Evolutionary conservation across 2,888 invertebrate genomes (phyloP), one percentile per base, ranked within the genome.

Genomic region (Stenodera caucasica): DNA sequence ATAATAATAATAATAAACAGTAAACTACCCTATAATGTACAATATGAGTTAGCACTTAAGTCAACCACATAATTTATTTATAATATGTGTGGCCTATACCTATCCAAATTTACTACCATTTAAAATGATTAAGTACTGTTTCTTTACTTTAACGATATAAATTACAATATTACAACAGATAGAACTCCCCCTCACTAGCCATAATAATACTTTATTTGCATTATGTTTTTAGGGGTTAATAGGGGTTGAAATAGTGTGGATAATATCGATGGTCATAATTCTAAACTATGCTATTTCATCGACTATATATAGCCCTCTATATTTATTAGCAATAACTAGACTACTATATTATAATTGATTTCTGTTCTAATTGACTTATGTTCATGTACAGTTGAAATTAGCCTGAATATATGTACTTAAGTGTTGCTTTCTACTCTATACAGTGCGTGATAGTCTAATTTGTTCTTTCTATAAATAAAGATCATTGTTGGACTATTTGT

Each of bases 241-340:
- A 29, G 58, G 59, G n/a, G n/a, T n/a, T n/a, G n/a, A n/a, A n/a
- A 45, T 54, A 33, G 60, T 52, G 57, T 56, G 63, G 63, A 63
- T 63, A 59, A 63, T 65, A 61, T 57, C 58, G 57, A 49, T 50
- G 54, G 58, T 55, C 45, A 61, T 66, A 66, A 66, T 66, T 66
- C 60, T 50, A 61, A 54, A 49, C 53, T 60, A 66, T 58, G 61
- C 63, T 33, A 61, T 63, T 63, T 61, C 63, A 59, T 61, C 33
- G 55, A 58, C 49, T 56, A 56, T 56, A 56, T 40, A 37, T 53
- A n/a, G 55, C 8, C 11, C 21, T 12, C 18, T 55, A 55, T 61
- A 61, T 61, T 61, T 61, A 61, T 61, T 61, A 61, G 61, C 55
- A 61, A 57, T 53, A 58, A 55, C 58, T 53, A 58, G 61, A 55